phyloP scores from a whole-genome alignment of 2,797 vertebrate genomes.

The Pterois miles region DNA sequence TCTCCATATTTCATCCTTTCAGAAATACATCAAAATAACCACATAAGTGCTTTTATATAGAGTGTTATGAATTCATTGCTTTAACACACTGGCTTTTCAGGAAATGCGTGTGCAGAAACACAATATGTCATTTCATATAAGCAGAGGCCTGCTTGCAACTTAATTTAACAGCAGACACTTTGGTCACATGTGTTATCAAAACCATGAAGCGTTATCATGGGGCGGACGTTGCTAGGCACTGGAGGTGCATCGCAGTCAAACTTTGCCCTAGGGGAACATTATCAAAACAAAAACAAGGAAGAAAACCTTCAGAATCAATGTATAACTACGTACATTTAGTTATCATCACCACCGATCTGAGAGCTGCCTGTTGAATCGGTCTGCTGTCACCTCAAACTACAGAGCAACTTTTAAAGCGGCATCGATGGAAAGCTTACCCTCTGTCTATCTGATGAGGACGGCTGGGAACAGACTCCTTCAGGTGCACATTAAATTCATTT shows the following conservation, averaged over 20 bases:
- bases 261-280: constrained; percentile 40
- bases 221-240: constrained; percentile 34
- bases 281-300: constrained; percentile 36
- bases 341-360: neutral
- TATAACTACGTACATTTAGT: neutral
- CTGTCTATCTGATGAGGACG: constrained; percentile 17
- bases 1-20: neutral
- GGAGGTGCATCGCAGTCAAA: constrained; percentile 24
- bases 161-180: neutral
- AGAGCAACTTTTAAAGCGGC: constrained; percentile 7
- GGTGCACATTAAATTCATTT: constrained; percentile 61
- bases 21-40: neutral
- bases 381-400: neutral
- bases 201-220: constrained; percentile 31
- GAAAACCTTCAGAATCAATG: constrained; percentile 1
- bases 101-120: neutral
- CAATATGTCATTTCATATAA: constrained; percentile 9
- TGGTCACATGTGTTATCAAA: constrained; percentile 25
- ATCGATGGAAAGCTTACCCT: constrained; percentile 64
- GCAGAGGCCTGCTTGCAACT: neutral
- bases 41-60: neutral
- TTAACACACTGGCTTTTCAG: neutral
- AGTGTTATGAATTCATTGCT: neutral
- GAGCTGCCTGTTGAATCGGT: neutral
- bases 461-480: constrained; percentile 52